Evolutionary conservation across 2,113 vertebrate genomes (phyloP).

Genomic region (Trachemys scripta): DNA sequence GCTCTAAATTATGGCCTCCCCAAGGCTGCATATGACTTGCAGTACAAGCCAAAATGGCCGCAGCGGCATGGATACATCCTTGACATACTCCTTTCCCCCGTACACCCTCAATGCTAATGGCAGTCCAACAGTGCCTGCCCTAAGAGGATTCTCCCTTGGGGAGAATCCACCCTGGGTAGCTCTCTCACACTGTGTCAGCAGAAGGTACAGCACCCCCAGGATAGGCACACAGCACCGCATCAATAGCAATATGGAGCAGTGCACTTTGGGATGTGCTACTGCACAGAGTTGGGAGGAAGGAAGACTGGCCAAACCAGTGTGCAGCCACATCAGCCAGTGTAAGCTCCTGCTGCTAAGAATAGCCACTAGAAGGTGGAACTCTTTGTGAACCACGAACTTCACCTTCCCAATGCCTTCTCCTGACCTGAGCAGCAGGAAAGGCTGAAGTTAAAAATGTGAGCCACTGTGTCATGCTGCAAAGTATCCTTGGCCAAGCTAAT

Average conservation of each 20-base stretch:
- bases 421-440: constrained; percentile 60
- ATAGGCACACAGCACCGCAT: not conserved
- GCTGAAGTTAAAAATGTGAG: constrained; percentile 62
- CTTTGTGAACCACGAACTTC: constrained; percentile 62
- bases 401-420: constrained; percentile 72
- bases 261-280: not conserved
- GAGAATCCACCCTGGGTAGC: not conserved
- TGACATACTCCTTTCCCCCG: not conserved
- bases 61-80: not conserved
- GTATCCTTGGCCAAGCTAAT: constrained; percentile 42
- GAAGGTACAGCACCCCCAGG: not conserved
- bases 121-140: not conserved
- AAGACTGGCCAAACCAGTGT: constrained; percentile 31
- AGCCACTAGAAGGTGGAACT: constrained; percentile 54
- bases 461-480: constrained; percentile 52
- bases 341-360: constrained; percentile 64
- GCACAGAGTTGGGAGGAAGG: constrained; percentile 41
- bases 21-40: not conserved
- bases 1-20: not conserved
- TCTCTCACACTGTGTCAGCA: not conserved
- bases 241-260: not conserved
- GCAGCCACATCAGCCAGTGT: constrained; percentile 49
- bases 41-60: not conserved
- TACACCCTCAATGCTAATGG: not conserved
- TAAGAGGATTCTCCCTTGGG: not conserved